Evolutionary conservation across 2,113 vertebrate species (phyloP).

Genomic region (Entelurus aequoreus): DNA sequence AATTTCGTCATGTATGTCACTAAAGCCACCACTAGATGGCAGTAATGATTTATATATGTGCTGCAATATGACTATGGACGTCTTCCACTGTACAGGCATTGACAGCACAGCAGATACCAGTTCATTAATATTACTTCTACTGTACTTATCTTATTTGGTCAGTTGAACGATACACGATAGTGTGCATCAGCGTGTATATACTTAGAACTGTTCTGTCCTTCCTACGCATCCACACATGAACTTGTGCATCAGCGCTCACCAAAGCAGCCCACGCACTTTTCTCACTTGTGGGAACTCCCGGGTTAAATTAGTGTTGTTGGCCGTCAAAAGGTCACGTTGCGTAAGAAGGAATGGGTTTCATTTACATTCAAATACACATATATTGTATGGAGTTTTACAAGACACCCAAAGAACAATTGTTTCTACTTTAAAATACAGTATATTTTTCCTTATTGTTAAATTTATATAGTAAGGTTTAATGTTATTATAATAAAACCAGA

Average conservation of each 20-base stretch:
- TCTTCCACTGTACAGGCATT: no score
- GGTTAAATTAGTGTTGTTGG: constrained; percentile 56
- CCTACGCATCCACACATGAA: constrained; percentile 65
- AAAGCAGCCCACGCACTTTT: constrained; percentile 57
- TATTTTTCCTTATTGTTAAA: no score
- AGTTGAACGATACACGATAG: not conserved
- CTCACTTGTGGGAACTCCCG: constrained; percentile 59
- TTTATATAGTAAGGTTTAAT: no score
- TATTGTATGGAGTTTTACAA: not conserved
- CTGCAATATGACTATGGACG: no score
- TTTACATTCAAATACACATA: constrained; percentile 15
- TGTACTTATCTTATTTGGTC: no score
- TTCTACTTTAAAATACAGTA: no score
- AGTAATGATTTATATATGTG: constrained; percentile 4
- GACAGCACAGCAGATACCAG: no score
- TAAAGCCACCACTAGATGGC: constrained; percentile 50
- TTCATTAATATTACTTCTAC: no score
- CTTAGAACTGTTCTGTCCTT: constrained; percentile 40
- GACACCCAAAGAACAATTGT: no score
- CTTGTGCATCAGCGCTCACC: constrained; percentile 55
- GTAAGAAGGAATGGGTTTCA: constrained; percentile 13
- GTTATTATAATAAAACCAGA: no score
- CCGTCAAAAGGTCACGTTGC: constrained; percentile 33
- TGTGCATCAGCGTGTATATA: constrained; percentile 24
- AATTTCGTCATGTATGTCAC: no score